Evolutionary conservation across 2,113 vertebrate genomes (phyloP), one percentile per base, ranked within the genome.

Genomic region (Australoheros scitulus): DNA sequence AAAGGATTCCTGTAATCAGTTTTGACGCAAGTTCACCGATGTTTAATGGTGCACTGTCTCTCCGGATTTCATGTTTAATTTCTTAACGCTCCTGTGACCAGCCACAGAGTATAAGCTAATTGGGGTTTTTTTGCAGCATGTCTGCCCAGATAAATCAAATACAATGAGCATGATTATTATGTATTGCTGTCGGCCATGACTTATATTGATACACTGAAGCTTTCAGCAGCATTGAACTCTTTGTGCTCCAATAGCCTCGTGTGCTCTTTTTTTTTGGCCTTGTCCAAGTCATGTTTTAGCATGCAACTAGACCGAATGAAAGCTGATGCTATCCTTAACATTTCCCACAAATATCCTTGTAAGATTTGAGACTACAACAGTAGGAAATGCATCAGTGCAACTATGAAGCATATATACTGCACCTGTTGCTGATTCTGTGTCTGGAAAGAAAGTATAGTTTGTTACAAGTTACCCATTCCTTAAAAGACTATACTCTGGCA

Each of bases 401-500:
- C 78, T 52, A 41, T 92, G 87, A 93, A 91, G 87, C 82, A 60
- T 80, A 91, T 85, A 93, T 87, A 80, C 57, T 80, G 83, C 94
- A 93, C 90, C 92, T 93, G 92, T 59, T 92, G 80, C 86, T 83
- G 13, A 18, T 81, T 77, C 58, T 50, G 55, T 6, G 10, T 63
- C 78, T 14, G 3, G 41, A 52, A 14, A 41, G 18, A 18, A 79
- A 78, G 34, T 52, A 52, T 55, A 22, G 36, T 24, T 63, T 43
- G 26, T 70, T 78, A 77, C n/a, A 55, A 72, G 61, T 64, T 65
- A n/a, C 3, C 4, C 43, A 63, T 63, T 79, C 22, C 18, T 14
- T 2, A n/a, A 79, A 56, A 74, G 22, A 8, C 0, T 29, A 3
- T 43, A 56, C 36, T 15, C 24, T 61, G 5, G 5, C 1, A 29